A percentile compares a stretch with the other conserved stretches of the same genome.
phyloP scores from a whole-genome alignment of 1,140 invertebrate species.

The Zaprionus ornatus region DNA sequence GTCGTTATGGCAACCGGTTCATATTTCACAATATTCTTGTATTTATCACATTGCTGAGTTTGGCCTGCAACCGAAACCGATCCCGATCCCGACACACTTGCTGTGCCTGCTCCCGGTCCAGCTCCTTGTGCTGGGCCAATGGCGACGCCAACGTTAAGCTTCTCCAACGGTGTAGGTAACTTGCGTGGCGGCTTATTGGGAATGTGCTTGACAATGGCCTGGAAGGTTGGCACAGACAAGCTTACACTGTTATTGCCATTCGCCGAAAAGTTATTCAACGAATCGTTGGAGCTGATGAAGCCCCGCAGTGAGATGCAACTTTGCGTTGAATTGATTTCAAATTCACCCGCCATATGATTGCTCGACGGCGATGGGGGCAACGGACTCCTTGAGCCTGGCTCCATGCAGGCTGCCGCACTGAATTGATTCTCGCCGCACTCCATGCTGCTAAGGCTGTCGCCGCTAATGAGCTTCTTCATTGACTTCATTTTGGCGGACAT shows the following conservation, averaged over 20 bases:
- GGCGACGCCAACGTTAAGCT: constrained; percentile 6
- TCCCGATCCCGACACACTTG: background rate
- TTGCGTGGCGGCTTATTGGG: constrained; percentile 82
- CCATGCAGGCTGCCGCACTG: constrained; percentile 89
- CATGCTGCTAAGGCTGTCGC: constrained; percentile 87
- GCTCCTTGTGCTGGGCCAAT: background rate
- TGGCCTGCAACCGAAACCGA: constrained; percentile 14
- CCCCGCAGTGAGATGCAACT: constrained; percentile 70
- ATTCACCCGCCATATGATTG: constrained; percentile 81
- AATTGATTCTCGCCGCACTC: constrained; percentile 90
- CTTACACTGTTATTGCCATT: constrained; percentile 37
- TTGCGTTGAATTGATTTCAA: constrained; percentile 71
- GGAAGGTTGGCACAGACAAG: constrained; percentile 37
- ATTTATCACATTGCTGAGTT: constrained; percentile 78
- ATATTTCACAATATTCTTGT: constrained; percentile 77
- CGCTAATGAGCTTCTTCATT: constrained; percentile 91
- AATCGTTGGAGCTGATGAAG: constrained; percentile 77
- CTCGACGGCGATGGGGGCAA: constrained; percentile 88
- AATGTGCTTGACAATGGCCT: constrained; percentile 60
- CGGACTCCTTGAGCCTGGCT: constrained; percentile 90
- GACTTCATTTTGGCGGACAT: constrained; percentile 92
- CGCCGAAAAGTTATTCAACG: constrained; percentile 68
- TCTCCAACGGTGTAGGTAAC: constrained; percentile 49
- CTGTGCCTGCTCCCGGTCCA: background rate
- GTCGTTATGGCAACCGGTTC: constrained; percentile 81